phyloP scores from a whole-genome alignment of 2,113 vertebrate species.

The Hypanus sabinus region DNA sequence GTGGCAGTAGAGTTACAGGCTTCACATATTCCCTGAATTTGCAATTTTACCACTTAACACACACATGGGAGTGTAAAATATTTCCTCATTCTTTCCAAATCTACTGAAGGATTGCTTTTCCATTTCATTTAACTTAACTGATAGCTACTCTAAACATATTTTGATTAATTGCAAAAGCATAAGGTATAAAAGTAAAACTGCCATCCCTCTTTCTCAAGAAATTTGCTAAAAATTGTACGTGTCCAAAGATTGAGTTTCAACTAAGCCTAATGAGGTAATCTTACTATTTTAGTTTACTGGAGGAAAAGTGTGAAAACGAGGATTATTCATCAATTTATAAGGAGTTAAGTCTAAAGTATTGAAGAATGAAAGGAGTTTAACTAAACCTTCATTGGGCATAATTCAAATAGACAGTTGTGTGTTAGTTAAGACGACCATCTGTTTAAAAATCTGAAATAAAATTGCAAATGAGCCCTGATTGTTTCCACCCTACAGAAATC shows the following conservation, averaged over 20 bases:
- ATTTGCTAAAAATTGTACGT: neutral
- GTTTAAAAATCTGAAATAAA: slow-evolving; percentile 20
- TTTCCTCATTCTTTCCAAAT: neutral
- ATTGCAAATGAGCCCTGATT: slow-evolving; percentile 3
- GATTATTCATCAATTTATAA: neutral
- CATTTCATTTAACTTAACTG: neutral
- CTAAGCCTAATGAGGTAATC: neutral
- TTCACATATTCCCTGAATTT: neutral
- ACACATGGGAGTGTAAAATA: neutral
- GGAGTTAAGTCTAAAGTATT: neutral
- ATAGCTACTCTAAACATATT: neutral
- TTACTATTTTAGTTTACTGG: neutral
- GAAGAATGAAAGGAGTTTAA: neutral
- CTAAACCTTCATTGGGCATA: neutral
- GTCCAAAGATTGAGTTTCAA: neutral
- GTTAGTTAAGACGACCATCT: slow-evolving; percentile 10
- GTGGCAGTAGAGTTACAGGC: neutral
- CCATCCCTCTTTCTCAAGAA: neutral
- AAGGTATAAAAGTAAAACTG: neutral
- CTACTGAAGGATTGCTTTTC: neutral
- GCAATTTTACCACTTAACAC: neutral
- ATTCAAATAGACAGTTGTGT: slow-evolving; percentile 9
- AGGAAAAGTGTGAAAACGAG: neutral
- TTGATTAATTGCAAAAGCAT: neutral
- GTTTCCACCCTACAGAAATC: neutral